Conservation (phyloP, 2,888 invertebrate genomes). For the Hybos culiciformis region DNA sequence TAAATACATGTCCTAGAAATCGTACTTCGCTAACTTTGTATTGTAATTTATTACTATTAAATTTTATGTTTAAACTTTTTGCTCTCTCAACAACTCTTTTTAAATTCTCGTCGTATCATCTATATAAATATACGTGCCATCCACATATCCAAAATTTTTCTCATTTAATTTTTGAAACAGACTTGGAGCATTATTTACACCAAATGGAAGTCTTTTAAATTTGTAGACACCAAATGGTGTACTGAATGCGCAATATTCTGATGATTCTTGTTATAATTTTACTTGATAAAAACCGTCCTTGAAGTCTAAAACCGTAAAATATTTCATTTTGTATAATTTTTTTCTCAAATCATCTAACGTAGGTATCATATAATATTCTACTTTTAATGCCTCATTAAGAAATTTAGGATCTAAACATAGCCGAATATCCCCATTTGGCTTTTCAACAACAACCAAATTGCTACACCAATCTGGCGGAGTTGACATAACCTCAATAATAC, state of each 20-base stretch:
- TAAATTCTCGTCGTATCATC: conserved; percentile 10
- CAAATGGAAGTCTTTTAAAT: no score
- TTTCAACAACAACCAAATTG: no score
- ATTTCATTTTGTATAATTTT: conserved; percentile 14
- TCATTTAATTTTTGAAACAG: no score
- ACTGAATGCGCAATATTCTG: conserved; percentile 9
- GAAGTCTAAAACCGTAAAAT: conserved; percentile 18
- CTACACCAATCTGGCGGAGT: no score
- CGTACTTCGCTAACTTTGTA: no score
- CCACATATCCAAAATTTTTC: no score
- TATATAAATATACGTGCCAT: conserved; percentile 3
- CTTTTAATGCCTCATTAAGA: conserved; percentile 15
- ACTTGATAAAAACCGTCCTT: conserved; percentile 15
- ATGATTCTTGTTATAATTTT: conserved; percentile 7
- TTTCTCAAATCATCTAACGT: conserved; percentile 13
- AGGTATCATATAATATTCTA: conserved; percentile 15
- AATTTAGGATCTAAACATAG: conserved; percentile 21
- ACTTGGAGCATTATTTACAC: no score
- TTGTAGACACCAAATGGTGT: no score
- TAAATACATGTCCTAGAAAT: conserved; percentile 16
- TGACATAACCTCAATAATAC: not conserved
- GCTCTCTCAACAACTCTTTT: conserved; percentile 7
- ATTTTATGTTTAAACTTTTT: conserved; percentile 7
- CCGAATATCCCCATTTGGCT: conserved; percentile 16
- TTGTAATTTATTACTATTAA: conserved; percentile 9